Evolutionary conservation across 2,113 vertebrate genomes (phyloP), one percentile per base, ranked within the genome.

Genomic region (Seriola aureovittata): DNA sequence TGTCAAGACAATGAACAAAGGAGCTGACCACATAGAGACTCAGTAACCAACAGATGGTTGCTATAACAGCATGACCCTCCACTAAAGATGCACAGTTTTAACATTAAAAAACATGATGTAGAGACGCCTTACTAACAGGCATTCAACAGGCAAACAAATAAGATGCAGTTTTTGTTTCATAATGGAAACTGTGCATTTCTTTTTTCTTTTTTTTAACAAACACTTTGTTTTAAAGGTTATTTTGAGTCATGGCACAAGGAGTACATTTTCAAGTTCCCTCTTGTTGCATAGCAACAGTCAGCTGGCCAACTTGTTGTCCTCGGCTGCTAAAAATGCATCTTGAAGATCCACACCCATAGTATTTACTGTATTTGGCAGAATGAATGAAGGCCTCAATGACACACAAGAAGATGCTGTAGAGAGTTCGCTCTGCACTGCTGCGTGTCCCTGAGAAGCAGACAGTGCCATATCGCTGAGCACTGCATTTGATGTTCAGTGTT

Each of bases 231-330:
- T 17, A 1, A 67, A 76, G 57, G 70, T 74, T 86, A 87, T 80
- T 90, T 85, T 84, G n/a, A 89, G 76, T 54, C 73, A 85, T 8
- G 50, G 59, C 72, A 80, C 16, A 57, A 48, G 13, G 55, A 79
- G 52, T 70, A 36, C 48, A 68, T 73, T 87, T 88, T 66, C 34
- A 80, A 88, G 81, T 82, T 85, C 71, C 65, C 16, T 44, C 44
- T 59, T 60, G 89, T 87, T 90, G 86, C 89, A 83, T 88, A 82
- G 84, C 86, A 92, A 90, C 89, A 86, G 75, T 80, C 86, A 76
- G 80, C 78, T 73, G 84, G 69, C 64, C 58, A 74, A 80, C 55
- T 69, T 80, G 64, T 66, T 81, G 75, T 81, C 71, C 60, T 81
- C 1, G 38, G 8, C 57, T 46, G 76, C 80, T 86, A 85, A 81